These are phyloP conservation scores for Miltochrista miniata DNA, from an alignment of 2,888 invertebrate species.

Conservation along the genomic window DNA sequence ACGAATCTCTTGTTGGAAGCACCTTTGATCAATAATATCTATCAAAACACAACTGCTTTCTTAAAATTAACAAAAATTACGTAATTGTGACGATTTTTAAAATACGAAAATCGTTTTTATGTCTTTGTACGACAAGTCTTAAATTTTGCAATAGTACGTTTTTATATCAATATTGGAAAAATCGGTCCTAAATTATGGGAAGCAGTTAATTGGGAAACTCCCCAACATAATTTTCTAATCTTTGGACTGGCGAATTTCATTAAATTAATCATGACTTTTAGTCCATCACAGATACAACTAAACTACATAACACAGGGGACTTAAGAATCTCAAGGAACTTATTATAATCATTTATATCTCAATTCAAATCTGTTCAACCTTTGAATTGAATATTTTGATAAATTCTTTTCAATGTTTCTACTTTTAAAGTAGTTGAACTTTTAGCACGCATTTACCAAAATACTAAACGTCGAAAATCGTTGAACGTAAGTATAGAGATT, in stretches of 20 bases:
- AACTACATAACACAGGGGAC: constrained; percentile 6
- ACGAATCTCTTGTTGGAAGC: constrained; percentile 47
- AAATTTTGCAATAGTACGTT: constrained; percentile 32
- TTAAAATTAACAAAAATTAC: constrained; percentile 23
- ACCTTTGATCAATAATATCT: constrained; percentile 41
- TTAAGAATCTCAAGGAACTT: constrained; percentile 22
- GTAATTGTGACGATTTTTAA: constrained; percentile 33
- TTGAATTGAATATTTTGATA: too few relatives aligned
- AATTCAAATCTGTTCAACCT: too few relatives aligned
- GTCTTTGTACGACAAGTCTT: constrained; percentile 39
- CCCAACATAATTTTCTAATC: constrained; percentile 26
- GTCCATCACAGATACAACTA: constrained; percentile 27
- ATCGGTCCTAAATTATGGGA: constrained; percentile 2
- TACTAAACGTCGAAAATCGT: too few relatives aligned
- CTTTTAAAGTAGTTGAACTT: too few relatives aligned
- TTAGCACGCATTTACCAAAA: too few relatives aligned
- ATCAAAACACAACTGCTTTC: constrained; percentile 32
- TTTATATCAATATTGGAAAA: constrained; percentile 6
- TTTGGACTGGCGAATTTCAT: constrained; percentile 28
- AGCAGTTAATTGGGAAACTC: constrained; percentile 16
- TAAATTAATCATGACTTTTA: constrained; percentile 23
- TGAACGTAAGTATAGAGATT: too few relatives aligned
- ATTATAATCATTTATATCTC: background rate
- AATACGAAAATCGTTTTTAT: constrained; percentile 29
- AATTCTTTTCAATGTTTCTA: too few relatives aligned